Evolutionary conservation across 2,797 vertebrate genomes (phyloP).

Genomic region (Gambelia wislizenii): DNA sequence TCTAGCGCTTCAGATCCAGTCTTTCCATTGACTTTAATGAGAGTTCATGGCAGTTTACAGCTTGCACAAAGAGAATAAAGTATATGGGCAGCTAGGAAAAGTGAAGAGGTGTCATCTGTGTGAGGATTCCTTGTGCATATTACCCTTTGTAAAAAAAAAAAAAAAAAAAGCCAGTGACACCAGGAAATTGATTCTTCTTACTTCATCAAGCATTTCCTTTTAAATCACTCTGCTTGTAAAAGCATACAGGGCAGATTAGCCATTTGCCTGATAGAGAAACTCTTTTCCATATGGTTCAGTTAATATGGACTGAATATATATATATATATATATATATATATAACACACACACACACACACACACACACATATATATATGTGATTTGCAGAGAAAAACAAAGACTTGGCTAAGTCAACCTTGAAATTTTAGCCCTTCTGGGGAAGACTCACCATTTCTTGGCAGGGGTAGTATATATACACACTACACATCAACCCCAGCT

Average conservation of each 20-base stretch:
- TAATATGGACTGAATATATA: too few relatives aligned
- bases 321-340: too few relatives aligned
- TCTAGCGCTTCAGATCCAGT: not conserved
- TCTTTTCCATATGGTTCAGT: slow-evolving; percentile 61
- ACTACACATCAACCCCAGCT: not conserved
- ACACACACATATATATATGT: too few relatives aligned
- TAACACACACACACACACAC: too few relatives aligned
- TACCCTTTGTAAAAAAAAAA: slow-evolving; percentile 2
- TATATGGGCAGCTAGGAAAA: not conserved
- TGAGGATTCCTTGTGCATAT: not conserved
- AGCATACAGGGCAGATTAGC: not conserved
- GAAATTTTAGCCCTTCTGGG: slow-evolving; percentile 32
- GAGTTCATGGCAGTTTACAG: not conserved
- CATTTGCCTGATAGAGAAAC: slow-evolving; percentile 48
- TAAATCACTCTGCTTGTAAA: slow-evolving; percentile 38
- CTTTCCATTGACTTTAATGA: not conserved
- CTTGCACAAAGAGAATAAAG: not conserved
- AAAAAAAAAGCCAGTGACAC: slow-evolving; percentile 8
- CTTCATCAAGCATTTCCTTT: slow-evolving; percentile 27
- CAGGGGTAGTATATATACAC: too few relatives aligned
- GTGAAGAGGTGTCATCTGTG: not conserved
- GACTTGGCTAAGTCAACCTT: slow-evolving; percentile 19
- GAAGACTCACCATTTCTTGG: not conserved
- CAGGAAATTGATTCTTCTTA: slow-evolving; percentile 31
- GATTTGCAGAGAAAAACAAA: slow-evolving; percentile 53